These are phyloP conservation scores for Synanthedon andrenaeformis DNA, from an alignment of 2,888 invertebrate genomes.

Conservation along the genomic window DNA sequence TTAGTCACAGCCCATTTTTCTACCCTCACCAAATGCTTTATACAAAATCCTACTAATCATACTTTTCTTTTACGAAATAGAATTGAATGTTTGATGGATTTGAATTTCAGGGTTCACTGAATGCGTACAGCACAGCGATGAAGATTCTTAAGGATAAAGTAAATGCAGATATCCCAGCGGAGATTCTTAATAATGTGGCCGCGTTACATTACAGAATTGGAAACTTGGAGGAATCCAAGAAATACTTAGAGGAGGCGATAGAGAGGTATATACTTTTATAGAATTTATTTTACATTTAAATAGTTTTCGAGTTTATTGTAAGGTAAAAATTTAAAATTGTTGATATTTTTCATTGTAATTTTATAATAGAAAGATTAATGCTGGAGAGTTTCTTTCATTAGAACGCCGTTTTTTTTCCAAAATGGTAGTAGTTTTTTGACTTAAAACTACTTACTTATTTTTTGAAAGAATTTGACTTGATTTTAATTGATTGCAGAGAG, in stretches of 20 bases:
- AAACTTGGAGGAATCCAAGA: constrained; percentile 87
- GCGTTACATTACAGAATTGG: constrained; percentile 91
- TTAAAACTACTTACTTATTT: too few species aligned
- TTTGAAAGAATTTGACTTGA: too few species aligned
- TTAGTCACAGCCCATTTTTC: too few species aligned
- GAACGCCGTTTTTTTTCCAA: too few species aligned
- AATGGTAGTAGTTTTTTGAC: too few species aligned
- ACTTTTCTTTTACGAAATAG: too few species aligned
- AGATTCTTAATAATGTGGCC: constrained; percentile 97
- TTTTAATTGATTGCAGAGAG: constrained; percentile 62
- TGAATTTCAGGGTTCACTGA: constrained; percentile 77
- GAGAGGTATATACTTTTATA: constrained; percentile 47
- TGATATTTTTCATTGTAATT: background rate
- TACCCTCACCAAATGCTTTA: too few species aligned
- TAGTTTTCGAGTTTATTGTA: background rate
- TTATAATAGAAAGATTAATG: too few species aligned
- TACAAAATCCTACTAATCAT: too few species aligned
- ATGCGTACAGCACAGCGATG: constrained; percentile 94
- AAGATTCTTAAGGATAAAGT: constrained; percentile 93
- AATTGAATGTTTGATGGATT: too few species aligned
- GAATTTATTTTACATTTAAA: background rate
- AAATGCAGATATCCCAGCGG: constrained; percentile 94
- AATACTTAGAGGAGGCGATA: constrained; percentile 86
- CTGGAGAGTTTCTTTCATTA: too few species aligned
- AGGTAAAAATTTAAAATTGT: background rate